Evolutionary conservation across 2,797 vertebrate species (phyloP).

Genomic region (Acipenser transmontanus): DNA sequence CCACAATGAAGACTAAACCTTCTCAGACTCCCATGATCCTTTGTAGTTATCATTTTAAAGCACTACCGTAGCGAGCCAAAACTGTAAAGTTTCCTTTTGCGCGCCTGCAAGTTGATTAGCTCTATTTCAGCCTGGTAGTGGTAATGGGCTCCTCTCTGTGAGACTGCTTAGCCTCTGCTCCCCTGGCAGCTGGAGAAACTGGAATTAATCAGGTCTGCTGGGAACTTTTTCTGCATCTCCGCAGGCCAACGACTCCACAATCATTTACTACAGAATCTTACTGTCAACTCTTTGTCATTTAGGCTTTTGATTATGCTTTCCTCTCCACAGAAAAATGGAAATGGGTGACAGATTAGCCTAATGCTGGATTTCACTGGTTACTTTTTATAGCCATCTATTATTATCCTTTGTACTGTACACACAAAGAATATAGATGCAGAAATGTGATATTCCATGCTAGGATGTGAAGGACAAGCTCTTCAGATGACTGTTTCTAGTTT

Average conservation of each 20-base stretch:
- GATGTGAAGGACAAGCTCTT: constrained; percentile 41
- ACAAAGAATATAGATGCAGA: constrained; percentile 48
- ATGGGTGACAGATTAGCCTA: constrained; percentile 85
- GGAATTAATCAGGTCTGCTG: constrained; percentile 99
- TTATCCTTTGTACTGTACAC: constrained; percentile 65
- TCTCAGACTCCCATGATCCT: constrained; percentile 75
- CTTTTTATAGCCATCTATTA: constrained; percentile 71
- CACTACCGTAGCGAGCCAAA: constrained; percentile 69
- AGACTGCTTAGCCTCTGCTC: constrained; percentile 88
- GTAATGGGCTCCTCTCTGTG: constrained; percentile 97
- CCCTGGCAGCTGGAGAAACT: constrained; percentile 89
- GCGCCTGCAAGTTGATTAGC: constrained; percentile 92
- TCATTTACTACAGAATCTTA: constrained; percentile 99
- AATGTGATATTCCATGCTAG: constrained; percentile 26
- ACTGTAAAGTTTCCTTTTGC: constrained; percentile 86
- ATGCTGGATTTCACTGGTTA: constrained; percentile 72
- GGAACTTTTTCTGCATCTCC: constrained; percentile 89
- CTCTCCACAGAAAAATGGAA: constrained; percentile 71
- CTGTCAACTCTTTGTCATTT: constrained; percentile 99
- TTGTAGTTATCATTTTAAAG: constrained; percentile 78
- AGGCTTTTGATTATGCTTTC: constrained; percentile 89
- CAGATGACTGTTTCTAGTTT: constrained; percentile 47
- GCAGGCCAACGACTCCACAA: constrained; percentile 93
- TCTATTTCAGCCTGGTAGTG: constrained; percentile 84
- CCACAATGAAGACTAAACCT: constrained; percentile 72